These are phyloP conservation scores for Zophobas atratus DNA, from an alignment of 1,140 invertebrate species.

Conservation along the genomic window DNA sequence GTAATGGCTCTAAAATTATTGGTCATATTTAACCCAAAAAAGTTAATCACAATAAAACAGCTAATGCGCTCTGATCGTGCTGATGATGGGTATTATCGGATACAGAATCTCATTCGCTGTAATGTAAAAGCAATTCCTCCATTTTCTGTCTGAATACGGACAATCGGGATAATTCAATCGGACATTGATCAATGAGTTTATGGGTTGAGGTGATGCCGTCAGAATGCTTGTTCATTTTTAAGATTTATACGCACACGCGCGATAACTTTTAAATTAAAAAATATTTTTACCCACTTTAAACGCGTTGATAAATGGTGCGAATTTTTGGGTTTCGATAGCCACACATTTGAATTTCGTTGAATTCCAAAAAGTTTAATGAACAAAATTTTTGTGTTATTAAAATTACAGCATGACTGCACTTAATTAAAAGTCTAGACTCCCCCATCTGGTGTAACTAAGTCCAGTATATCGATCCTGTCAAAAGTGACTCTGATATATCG, in stretches of 20 bases:
- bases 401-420: constrained; percentile 46
- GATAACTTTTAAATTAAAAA: constrained; percentile 6
- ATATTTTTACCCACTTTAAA: not conserved
- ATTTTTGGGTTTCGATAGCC: not conserved
- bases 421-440: constrained; percentile 51
- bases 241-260: not conserved
- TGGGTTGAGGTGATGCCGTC: constrained; percentile 9
- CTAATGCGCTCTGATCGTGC: not conserved
- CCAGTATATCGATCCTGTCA: constrained; percentile 46
- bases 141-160: constrained; percentile 11
- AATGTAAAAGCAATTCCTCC: constrained; percentile 13
- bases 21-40: not conserved
- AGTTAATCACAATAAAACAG: not conserved
- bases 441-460: constrained; percentile 42
- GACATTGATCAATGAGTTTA: constrained; percentile 12
- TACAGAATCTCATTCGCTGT: constrained; percentile 11
- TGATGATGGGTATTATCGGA: not conserved
- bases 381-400: constrained; percentile 38
- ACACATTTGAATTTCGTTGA: constrained; percentile 12
- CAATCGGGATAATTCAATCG: constrained; percentile 10
- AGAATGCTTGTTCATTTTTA: constrained; percentile 1
- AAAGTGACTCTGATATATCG: constrained; percentile 52
- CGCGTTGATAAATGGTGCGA: constrained; percentile 10
- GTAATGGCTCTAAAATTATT: too few relatives aligned
- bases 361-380: constrained; percentile 30